Conservation (phyloP, 2,797 vertebrate species). For the Vireo griseus region DNA sequence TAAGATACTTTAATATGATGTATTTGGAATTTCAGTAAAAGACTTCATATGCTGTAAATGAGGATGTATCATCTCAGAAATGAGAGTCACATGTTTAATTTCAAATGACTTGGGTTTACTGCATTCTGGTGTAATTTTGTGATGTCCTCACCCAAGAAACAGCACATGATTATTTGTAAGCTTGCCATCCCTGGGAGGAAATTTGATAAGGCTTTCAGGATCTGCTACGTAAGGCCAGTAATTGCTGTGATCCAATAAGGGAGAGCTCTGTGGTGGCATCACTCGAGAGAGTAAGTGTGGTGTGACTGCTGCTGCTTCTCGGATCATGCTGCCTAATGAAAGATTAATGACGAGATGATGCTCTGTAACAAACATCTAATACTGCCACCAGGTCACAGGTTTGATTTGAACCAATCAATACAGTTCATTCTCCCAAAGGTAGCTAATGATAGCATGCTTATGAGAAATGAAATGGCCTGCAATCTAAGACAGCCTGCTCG, state of each 20-base stretch:
- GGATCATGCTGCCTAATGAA: conserved; percentile 68
- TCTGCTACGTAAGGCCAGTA: conserved; percentile 47
- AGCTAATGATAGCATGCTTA: conserved; percentile 63
- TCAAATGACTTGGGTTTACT: conserved; percentile 72
- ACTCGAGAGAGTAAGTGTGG: conserved; percentile 41
- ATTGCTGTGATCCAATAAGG: conserved; percentile 74
- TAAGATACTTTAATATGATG: not conserved
- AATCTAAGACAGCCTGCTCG: conserved; percentile 46
- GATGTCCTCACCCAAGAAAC: conserved; percentile 67
- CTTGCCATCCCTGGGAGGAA: conserved; percentile 47
- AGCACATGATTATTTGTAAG: conserved; percentile 74
- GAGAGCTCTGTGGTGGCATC: conserved; percentile 62
- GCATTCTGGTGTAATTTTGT: conserved; percentile 63
- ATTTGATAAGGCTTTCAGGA: conserved; percentile 72
- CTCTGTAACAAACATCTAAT: conserved; percentile 63
- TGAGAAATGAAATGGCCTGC: conserved; percentile 63
- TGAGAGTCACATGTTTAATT: conserved; percentile 52
- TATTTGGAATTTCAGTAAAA: conserved; percentile 47
- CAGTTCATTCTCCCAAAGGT: conserved; percentile 48
- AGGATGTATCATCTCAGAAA: conserved; percentile 52
- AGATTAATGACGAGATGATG: conserved; percentile 72
- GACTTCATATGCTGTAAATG: conserved; percentile 16
- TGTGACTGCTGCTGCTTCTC: conserved; percentile 59
- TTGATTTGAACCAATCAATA: conserved; percentile 67
- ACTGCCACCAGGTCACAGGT: conserved; percentile 54